Conservation (phyloP, 2,797 vertebrate genomes). For the Falco concolor region DNA sequence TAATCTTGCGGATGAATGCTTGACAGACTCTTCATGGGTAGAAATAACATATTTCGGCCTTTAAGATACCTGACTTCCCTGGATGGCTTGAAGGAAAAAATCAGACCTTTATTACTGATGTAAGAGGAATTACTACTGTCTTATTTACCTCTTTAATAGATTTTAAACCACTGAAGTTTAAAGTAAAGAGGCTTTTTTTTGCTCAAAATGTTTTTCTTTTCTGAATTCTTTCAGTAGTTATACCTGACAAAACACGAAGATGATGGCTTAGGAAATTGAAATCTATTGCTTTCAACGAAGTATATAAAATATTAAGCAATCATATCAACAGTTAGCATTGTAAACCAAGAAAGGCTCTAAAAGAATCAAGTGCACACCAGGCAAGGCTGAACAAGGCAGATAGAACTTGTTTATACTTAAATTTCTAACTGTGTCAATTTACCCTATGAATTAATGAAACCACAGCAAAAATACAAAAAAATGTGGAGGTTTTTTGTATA, state of each 20-base stretch:
- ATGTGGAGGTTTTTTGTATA: neutral
- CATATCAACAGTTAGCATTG: neutral
- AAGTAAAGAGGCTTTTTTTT: neutral
- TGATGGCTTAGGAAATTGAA: neutral
- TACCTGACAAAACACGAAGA: neutral
- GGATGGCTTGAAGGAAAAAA: neutral
- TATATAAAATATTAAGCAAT: neutral
- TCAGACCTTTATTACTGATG: neutral
- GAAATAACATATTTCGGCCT: neutral
- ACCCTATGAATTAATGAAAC: neutral
- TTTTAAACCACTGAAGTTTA: neutral
- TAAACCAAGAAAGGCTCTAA: neutral
- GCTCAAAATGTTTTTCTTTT: neutral
- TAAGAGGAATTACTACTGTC: neutral
- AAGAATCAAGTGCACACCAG: neutral
- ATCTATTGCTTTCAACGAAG: neutral
- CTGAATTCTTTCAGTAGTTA: neutral
- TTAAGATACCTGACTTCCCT: neutral
- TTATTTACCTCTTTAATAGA: neutral
- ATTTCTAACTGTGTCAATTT: neutral
- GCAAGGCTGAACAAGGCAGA: neutral
- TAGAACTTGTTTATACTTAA: neutral
- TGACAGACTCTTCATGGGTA: neutral
- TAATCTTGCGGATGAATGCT: neutral
- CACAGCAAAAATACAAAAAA: neutral